Percentiles rank a stretch among this genome's conserved stretches.
Evolutionary conservation across 2,797 vertebrate species (phyloP).

Genomic region (Tragopan temminckii): DNA sequence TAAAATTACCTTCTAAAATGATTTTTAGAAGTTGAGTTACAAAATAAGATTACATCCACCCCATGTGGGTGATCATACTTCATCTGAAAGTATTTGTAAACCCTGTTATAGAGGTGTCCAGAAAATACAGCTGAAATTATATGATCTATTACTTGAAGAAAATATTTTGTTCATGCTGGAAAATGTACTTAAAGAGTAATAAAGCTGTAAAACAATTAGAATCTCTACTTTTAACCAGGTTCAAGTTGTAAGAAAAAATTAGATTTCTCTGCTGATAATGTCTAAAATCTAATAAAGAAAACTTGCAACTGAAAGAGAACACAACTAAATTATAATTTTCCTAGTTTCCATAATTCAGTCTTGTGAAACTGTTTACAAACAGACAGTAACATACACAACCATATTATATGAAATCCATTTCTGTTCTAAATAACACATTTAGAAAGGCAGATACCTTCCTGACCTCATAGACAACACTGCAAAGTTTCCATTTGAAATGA

Average conservation of each 20-base stretch:
- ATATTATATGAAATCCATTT: background rate
- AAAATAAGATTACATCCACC: background rate
- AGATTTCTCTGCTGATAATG: background rate
- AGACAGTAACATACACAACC: background rate
- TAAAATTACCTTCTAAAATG: background rate
- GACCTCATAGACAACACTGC: background rate
- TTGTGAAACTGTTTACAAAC: background rate
- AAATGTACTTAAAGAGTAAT: background rate
- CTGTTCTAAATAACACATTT: background rate
- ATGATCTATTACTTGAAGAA: background rate
- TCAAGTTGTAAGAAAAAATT: background rate
- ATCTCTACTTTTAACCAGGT: background rate
- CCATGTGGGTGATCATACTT: background rate
- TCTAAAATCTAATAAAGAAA: background rate
- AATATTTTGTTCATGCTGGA: background rate
- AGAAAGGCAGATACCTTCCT: background rate
- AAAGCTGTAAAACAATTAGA: background rate
- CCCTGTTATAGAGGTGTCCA: background rate
- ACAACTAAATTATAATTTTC: background rate
- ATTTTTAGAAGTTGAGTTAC: background rate
- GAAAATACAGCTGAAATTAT: background rate
- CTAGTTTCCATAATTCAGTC: background rate
- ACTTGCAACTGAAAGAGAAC: background rate
- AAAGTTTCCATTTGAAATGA: background rate
- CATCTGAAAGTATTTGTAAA: background rate